Evolutionary conservation across 2,888 invertebrate genomes (phyloP).

Genomic region (Drosophila nr. medialis): DNA sequence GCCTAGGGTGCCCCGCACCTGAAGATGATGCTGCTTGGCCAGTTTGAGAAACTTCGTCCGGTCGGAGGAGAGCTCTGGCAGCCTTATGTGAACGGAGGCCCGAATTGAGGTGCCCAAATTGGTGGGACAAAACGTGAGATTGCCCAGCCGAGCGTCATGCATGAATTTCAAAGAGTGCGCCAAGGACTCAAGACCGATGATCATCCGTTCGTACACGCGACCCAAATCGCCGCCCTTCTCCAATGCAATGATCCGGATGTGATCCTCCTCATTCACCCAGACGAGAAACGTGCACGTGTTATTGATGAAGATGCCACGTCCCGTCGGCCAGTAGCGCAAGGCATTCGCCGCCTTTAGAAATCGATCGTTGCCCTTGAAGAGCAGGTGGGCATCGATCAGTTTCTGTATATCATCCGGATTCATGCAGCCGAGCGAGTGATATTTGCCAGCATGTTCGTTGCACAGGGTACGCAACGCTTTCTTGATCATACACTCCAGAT

Average conservation of each 20-base stretch:
- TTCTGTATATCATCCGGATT: slow-evolving; percentile 96
- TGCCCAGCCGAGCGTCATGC: slow-evolving; percentile 96
- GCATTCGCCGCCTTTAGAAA: slow-evolving; percentile 94
- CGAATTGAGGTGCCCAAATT: slow-evolving; percentile 99
- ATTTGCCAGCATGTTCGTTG: slow-evolving; percentile 95
- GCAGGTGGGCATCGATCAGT: slow-evolving; percentile 97
- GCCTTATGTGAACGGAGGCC: slow-evolving; percentile 98
- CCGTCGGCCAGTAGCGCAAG: slow-evolving; percentile 98
- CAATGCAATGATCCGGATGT: slow-evolving; percentile 98
- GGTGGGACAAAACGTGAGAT: slow-evolving; percentile 99
- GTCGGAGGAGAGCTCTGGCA: slow-evolving; percentile 95
- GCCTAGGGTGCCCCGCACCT: slow-evolving; percentile 96
- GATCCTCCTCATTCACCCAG: slow-evolving; percentile 99
- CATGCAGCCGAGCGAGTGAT: slow-evolving; percentile 97
- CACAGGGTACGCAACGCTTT: slow-evolving; percentile 91
- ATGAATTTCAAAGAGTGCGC: slow-evolving; percentile 97
- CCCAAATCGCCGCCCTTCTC: slow-evolving; percentile 97
- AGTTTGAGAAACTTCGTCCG: slow-evolving; percentile 94
- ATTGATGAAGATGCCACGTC: slow-evolving; percentile 98
- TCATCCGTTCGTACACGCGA: slow-evolving; percentile 94
- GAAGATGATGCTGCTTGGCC: slow-evolving; percentile 94
- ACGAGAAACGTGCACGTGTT: slow-evolving; percentile 97
- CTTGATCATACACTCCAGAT: slow-evolving; percentile 96
- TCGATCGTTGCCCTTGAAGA: slow-evolving; percentile 96
- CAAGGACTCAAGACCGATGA: slow-evolving; percentile 95